Conservation (phyloP, 2,113 vertebrate species). For the Macroglossus sobrinus region DNA sequence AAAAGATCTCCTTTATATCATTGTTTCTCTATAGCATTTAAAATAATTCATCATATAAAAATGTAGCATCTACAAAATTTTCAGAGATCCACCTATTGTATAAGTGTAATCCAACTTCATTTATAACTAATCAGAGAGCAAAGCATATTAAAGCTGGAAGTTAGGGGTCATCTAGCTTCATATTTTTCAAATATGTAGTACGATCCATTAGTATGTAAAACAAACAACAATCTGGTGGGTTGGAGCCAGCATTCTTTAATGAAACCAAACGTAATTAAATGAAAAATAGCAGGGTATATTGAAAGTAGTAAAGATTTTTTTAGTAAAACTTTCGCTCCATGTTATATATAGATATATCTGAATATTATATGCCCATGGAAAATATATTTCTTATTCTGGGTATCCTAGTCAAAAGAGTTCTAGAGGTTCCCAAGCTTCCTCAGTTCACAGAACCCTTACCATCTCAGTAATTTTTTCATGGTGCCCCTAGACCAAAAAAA, state of each 20-base stretch:
- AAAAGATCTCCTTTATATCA: background rate
- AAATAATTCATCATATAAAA: background rate
- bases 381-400: background rate
- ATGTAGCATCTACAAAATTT: background rate
- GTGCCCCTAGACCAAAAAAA: background rate
- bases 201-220: background rate
- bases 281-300: background rate
- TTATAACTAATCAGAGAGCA: background rate
- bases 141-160: background rate
- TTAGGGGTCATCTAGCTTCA: background rate
- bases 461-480: background rate
- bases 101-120: background rate
- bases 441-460: background rate
- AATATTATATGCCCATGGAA: background rate
- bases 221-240: background rate
- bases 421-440: background rate
- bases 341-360: background rate
- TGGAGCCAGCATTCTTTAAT: slow-evolving; percentile 9
- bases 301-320: background rate
- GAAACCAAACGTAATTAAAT: background rate
- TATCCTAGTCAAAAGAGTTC: background rate
- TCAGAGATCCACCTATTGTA: background rate
- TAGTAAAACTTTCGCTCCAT: background rate
- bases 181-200: background rate
- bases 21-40: background rate